A percentile compares a stretch with the other conserved stretches of the same genome.
Evolutionary conservation across 2,797 vertebrate species (phyloP).

Genomic region (Acestrorhynchus altus): DNA sequence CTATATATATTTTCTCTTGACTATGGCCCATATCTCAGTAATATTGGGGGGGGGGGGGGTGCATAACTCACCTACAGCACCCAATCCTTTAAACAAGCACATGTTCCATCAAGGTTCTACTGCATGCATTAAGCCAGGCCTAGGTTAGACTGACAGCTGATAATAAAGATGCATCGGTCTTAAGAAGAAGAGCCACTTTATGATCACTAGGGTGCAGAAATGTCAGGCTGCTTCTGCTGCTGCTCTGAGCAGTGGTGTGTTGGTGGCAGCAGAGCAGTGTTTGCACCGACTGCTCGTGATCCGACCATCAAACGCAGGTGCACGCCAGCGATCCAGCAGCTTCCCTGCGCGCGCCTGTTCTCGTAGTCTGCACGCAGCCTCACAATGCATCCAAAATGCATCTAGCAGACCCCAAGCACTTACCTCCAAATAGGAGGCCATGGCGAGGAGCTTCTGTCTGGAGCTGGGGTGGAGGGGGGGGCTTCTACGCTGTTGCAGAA

Average conservation of each 20-base stretch:
- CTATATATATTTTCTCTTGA: too few relatives aligned
- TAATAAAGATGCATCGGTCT: too few relatives aligned
- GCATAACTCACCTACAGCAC: too few relatives aligned
- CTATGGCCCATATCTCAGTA: too few relatives aligned
- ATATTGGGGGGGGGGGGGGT: too few relatives aligned
- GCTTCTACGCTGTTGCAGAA: too few relatives aligned
- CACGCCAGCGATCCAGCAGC: constrained; percentile 7
- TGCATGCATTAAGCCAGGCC: too few relatives aligned
- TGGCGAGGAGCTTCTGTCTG: constrained; percentile 48
- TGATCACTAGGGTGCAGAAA: background rate
- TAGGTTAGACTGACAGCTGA: too few relatives aligned
- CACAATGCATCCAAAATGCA: background rate
- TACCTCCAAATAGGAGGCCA: constrained; percentile 81
- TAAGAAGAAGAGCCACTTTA: too few relatives aligned
- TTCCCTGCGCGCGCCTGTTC: background rate
- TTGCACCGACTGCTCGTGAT: background rate
- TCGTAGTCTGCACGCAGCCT: background rate
- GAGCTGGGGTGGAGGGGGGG: constrained; percentile 18
- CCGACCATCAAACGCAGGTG: background rate
- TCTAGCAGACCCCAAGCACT: constrained; percentile 40
- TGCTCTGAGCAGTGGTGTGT: constrained; percentile 26
- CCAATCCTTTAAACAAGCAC: too few relatives aligned
- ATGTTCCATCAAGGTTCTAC: too few relatives aligned
- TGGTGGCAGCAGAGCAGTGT: constrained; percentile 28
- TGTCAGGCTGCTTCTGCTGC: background rate